Evolutionary conservation across 2,888 invertebrate genomes (phyloP), one percentile per base, ranked within the genome.

Genomic region (Chymomyza amoena): DNA sequence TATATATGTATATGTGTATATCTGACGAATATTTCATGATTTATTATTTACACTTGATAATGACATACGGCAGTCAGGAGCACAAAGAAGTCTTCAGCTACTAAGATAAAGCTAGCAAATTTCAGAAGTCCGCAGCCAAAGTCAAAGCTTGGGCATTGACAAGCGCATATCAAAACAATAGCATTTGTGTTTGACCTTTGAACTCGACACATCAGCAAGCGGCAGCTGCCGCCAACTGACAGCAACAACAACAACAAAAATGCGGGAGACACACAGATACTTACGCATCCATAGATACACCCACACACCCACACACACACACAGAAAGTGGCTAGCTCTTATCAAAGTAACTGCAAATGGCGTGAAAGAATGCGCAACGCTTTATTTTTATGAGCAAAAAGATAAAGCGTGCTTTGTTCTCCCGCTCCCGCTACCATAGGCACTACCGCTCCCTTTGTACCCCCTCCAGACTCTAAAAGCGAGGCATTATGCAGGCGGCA

Each of bases 341-440:
- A 85, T 85, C 84, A 83, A 80, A 77, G 81, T 75, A 75, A 85
- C 85, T 87, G 84, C 84, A 84, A 84, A 84, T 84, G 87, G 84
- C 87, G 87, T 87, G 84, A 85, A 85, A 85, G 84, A 85, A 85
- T 85, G 85, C 84, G 87, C 81, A 87, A 75, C 87, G 84, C 83
- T 85, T 85, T 85, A 87, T 85, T 85, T 85, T 85, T 85, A 85
- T 87, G 84, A 76, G 85, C 74, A 61, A 77, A 64, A 72, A 85
- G 87, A 85, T 85, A 85, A 85, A 81, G 75, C 78, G 75, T 69
- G 70, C 71, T 66, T 64, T 63, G 13, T 13, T 10, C 39, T 4
- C 39, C 13, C 39, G 13, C 39, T 45, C 4, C n/a, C 54, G 54
- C 13, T 20, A 62, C 10, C 4, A 18, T 20, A 61, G 18, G 18